Evolutionary conservation across 2,113 vertebrate genomes (phyloP).

Genomic region (Trematocara marginatum): DNA sequence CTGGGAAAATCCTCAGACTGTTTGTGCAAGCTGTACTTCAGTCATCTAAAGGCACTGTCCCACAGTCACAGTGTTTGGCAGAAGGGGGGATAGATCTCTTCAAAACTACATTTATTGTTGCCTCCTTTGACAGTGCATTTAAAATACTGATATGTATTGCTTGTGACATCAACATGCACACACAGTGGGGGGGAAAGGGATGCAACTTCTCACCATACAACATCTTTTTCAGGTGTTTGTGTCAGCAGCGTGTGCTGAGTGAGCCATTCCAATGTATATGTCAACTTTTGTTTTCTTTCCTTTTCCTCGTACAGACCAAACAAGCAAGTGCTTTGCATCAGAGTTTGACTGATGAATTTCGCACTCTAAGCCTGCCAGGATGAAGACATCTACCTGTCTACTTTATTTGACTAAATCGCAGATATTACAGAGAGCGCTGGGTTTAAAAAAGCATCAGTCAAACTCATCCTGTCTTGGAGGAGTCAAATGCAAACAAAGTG

Average conservation of each 20-base stretch:
- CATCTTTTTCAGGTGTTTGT: not conserved
- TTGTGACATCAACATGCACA: conserved; percentile 46
- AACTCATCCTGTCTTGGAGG: conserved; percentile 20
- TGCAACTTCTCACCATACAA: not conserved
- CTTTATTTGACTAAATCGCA: not conserved
- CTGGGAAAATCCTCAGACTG: not conserved
- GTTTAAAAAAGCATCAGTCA: conserved; percentile 45
- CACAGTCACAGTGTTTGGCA: not conserved
- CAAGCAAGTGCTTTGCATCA: conserved; percentile 15
- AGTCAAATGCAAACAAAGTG: conserved; percentile 37
- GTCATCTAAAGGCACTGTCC: not conserved
- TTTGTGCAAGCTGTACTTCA: not conserved
- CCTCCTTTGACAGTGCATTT: conserved; percentile 9
- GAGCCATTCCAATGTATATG: conserved; percentile 16
- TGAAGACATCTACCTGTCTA: not conserved
- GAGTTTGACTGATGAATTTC: conserved; percentile 57
- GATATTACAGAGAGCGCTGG: not conserved
- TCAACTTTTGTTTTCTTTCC: not conserved
- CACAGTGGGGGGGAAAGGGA: not conserved
- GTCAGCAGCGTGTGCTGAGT: not conserved
- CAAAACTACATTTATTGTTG: not conserved
- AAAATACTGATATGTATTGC: not conserved
- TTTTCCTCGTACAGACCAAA: not conserved
- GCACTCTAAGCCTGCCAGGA: not conserved
- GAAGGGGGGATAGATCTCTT: not conserved